Conservation (phyloP, 2,113 vertebrate genomes). For the Pteropus alecto region DNA sequence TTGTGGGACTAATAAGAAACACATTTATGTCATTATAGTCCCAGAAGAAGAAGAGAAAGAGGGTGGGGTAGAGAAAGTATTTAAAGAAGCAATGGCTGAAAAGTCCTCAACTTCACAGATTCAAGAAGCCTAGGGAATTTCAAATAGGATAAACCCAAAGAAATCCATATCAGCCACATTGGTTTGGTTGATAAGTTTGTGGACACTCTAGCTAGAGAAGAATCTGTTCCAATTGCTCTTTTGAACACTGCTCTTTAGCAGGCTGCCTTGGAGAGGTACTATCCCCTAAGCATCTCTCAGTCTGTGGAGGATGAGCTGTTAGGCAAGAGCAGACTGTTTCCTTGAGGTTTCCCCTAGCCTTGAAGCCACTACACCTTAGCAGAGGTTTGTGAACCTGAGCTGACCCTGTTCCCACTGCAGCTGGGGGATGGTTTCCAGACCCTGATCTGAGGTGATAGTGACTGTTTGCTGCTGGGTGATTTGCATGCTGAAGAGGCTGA, state of each 20-base stretch:
- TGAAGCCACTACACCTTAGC: not conserved
- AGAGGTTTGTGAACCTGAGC: not conserved
- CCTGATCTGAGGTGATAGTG: not conserved
- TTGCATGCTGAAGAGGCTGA: accelerated
- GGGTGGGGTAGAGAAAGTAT: not conserved
- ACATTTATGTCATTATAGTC: not conserved
- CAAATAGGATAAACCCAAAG: not conserved
- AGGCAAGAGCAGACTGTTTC: not conserved
- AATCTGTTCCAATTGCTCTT: too few species aligned
- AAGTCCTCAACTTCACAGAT: not conserved
- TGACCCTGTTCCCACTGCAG: not conserved
- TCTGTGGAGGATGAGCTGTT: not conserved
- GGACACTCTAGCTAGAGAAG: not conserved
- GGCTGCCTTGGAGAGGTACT: not conserved
- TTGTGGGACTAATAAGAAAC: not conserved
- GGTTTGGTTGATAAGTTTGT: not conserved
- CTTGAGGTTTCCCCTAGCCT: not conserved
- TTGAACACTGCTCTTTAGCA: not conserved
- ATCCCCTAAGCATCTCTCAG: not conserved
- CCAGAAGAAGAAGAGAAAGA: not conserved
- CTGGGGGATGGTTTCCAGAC: not conserved
- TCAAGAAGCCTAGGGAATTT: not conserved
- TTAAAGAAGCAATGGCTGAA: not conserved
- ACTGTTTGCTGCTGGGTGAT: not conserved
- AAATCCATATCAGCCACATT: accelerated